phyloP scores from a whole-genome alignment of 2,797 vertebrate genomes.

The Schizothorax lantsangensis region DNA sequence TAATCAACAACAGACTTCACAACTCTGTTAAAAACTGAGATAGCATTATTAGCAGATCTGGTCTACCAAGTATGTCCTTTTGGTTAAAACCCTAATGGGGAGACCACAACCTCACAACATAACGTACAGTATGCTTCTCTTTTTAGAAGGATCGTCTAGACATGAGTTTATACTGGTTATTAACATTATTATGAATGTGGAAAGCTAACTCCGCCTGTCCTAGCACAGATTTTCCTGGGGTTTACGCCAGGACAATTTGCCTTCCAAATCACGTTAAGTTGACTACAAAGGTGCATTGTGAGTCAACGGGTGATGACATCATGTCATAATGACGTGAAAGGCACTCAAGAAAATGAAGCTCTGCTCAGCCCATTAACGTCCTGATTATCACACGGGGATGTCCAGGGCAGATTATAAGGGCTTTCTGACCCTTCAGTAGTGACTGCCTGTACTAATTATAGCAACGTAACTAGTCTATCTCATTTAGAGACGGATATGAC shows the following conservation, averaged over 20 bases:
- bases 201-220: not conserved
- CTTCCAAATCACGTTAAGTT: slow-evolving; percentile 39
- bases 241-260: slow-evolving; percentile 26
- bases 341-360: slow-evolving; percentile 52
- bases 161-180: not conserved
- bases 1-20: slow-evolving; percentile 14
- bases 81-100: not conserved
- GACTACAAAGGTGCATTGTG: not conserved
- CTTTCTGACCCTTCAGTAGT: slow-evolving; percentile 47
- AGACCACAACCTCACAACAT: not conserved
- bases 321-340: slow-evolving; percentile 32
- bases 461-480: slow-evolving; percentile 50
- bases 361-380: slow-evolving; percentile 15
- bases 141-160: not conserved
- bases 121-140: not conserved
- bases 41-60: not conserved
- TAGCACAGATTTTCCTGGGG: slow-evolving; percentile 25
- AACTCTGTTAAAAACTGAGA: not conserved
- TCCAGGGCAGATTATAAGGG: slow-evolving; percentile 53
- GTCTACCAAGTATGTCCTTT: not conserved
- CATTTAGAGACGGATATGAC: slow-evolving; percentile 45
- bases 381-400: slow-evolving; percentile 54
- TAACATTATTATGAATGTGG: not conserved
- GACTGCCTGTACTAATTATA: slow-evolving; percentile 52
- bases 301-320: slow-evolving; percentile 35